Evolutionary conservation across 2,113 vertebrate genomes (phyloP).

Genomic region (Aegithalos caudatus): DNA sequence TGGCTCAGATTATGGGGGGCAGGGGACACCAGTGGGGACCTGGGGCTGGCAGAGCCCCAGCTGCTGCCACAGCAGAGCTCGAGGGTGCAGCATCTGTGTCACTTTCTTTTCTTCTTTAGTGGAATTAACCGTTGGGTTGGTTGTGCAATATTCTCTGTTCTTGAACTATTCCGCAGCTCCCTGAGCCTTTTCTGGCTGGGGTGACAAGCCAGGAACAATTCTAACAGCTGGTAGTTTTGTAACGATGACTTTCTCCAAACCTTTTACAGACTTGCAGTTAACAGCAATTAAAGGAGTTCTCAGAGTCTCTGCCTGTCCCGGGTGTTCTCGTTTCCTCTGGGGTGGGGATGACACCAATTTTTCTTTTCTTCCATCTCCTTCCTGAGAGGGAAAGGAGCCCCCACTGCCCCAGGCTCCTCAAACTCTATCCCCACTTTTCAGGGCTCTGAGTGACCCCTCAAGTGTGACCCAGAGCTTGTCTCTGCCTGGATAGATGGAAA

Average conservation of each 20-base stretch:
- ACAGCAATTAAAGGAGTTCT: constrained; percentile 78
- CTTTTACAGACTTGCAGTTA: constrained; percentile 79
- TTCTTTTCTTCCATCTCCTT: neutral
- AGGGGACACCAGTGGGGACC: neutral
- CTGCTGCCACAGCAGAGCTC: neutral
- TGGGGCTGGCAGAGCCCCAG: neutral
- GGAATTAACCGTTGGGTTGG: constrained; percentile 69
- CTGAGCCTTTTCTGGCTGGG: constrained; percentile 75
- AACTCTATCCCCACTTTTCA: neutral
- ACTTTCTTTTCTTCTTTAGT: constrained; percentile 42
- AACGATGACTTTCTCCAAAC: constrained; percentile 76
- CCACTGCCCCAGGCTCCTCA: neutral
- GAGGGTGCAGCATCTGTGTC: constrained; percentile 42
- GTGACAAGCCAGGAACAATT: constrained; percentile 57
- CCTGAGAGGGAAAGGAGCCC: no score
- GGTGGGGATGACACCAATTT: neutral
- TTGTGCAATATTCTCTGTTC: constrained; percentile 85
- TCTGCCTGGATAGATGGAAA: neutral
- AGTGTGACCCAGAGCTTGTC: neutral
- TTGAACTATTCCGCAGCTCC: constrained; percentile 71
- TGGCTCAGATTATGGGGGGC: neutral
- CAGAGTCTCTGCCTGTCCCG: constrained; percentile 29
- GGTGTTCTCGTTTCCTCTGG: neutral
- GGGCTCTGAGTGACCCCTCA: neutral
- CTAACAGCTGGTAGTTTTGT: constrained; percentile 81